Conservation (phyloP, 2,888 invertebrate species). For the Spodoptera exigua region DNA sequence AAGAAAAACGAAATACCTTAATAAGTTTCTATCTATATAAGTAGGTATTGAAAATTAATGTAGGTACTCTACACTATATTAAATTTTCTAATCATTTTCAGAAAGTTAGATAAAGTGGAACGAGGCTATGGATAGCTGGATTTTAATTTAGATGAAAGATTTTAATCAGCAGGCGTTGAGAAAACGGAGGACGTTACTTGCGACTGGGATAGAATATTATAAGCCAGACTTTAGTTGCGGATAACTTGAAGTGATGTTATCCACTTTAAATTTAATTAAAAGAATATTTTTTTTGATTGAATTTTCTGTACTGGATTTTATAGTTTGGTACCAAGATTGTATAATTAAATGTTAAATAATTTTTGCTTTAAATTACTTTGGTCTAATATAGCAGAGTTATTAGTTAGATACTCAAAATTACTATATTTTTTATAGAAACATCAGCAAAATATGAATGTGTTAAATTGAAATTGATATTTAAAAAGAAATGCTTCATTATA, state of each 20-base stretch:
- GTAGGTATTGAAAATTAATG: slow-evolving; percentile 1
- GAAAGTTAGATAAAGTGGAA: slow-evolving; percentile 26
- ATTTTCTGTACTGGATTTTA: slow-evolving; percentile 11
- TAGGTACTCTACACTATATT: slow-evolving; percentile 3
- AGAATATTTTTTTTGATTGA: slow-evolving; percentile 12
- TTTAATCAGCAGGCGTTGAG: slow-evolving; percentile 42
- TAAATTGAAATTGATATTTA: no score
- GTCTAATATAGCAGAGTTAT: no score
- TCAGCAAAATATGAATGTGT: no score
- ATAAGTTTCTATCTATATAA: no score
- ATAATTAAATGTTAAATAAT: no score
- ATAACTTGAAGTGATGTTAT: slow-evolving; percentile 40
- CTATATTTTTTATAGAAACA: no score
- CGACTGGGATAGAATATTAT: slow-evolving; percentile 31
- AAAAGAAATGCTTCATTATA: no score
- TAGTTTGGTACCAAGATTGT: no score
- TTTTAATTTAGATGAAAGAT: slow-evolving; percentile 50
- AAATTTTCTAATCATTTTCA: slow-evolving; percentile 32
- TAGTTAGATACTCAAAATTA: no score
- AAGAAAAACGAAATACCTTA: no score
- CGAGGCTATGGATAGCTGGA: slow-evolving; percentile 25
- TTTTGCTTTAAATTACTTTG: no score
- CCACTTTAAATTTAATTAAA: slow-evolving; percentile 29
- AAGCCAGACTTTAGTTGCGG: slow-evolving; percentile 27
- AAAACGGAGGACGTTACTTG: slow-evolving; percentile 25